Percentiles rank a stretch among this genome's conserved stretches.
Conservation (phyloP, 92 coral and sea anemone species). For the Actinernus sp. region DNA sequence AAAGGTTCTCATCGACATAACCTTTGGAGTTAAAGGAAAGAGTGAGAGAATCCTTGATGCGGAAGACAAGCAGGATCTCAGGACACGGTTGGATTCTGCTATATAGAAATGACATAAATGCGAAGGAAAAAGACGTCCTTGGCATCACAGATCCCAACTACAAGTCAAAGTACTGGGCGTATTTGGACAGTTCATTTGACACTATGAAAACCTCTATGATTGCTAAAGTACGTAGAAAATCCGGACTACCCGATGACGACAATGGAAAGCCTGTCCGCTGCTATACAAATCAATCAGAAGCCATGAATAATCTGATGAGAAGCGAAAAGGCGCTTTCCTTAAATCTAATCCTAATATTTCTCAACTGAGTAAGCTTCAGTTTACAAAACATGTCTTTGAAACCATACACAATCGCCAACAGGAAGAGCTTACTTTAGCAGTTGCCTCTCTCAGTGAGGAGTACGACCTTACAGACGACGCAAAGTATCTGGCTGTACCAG, state of each 20-base stretch:
- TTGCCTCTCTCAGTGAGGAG: constrained; percentile 46
- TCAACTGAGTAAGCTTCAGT: constrained; percentile 26
- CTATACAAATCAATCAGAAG: constrained; percentile 46
- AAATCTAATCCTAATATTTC: constrained; percentile 9
- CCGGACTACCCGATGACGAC: too few species aligned
- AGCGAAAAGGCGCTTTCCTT: constrained; percentile 3
- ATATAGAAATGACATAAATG: constrained; percentile 4
- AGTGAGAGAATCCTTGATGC: constrained; percentile 39
- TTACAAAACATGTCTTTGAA: constrained; percentile 30
- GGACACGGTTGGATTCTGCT: constrained; percentile 14
- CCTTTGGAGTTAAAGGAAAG: constrained; percentile 27
- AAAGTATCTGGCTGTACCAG: constrained; percentile 19
- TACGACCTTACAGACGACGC: constrained; percentile 36
- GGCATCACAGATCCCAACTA: constrained; percentile 22
- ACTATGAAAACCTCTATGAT: too few species aligned
- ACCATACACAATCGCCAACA: constrained; percentile 37
- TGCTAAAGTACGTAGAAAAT: too few species aligned
- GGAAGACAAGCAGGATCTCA: constrained; percentile 29
- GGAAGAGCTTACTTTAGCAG: constrained; percentile 25
- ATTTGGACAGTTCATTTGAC: too few species aligned
- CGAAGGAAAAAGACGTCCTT: constrained; percentile 3
- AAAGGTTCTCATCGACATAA: constrained; percentile 22
- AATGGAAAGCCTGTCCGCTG: constrained; percentile 34
- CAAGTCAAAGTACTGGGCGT: too few species aligned
- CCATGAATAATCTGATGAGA: constrained; percentile 41